Conservation (phyloP, 2,888 invertebrate species). For the Ochropleura leucogaster region DNA sequence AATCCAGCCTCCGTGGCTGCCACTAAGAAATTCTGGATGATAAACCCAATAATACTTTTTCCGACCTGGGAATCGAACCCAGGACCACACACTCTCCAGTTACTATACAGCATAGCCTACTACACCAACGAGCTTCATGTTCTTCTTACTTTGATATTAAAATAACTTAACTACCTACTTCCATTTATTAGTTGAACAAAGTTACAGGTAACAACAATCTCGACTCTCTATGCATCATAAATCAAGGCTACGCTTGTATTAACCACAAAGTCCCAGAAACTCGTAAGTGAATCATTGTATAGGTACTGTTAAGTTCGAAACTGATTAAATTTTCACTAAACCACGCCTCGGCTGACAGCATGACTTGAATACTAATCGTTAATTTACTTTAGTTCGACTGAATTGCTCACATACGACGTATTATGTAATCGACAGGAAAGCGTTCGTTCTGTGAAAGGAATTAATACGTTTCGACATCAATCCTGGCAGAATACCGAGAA, state of each 20-base stretch:
- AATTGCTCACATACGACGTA: conserved; percentile 17
- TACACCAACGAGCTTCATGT: no score
- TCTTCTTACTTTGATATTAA: not conserved
- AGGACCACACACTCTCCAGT: no score
- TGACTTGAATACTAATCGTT: conserved; percentile 46
- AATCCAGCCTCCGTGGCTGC: no score
- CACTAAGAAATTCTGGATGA: no score
- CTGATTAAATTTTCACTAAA: conserved; percentile 54
- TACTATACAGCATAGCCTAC: no score
- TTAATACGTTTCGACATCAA: conserved; percentile 22
- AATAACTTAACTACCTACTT: not conserved
- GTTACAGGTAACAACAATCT: conserved; percentile 1
- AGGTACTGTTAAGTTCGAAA: conserved; percentile 32
- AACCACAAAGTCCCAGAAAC: conserved; percentile 14
- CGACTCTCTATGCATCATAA: conserved; percentile 15
- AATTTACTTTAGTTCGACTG: conserved; percentile 39
- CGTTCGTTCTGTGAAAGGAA: conserved; percentile 37
- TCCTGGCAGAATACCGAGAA: conserved; percentile 40
- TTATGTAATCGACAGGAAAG: conserved; percentile 30
- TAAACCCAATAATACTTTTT: no score
- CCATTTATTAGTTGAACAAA: not conserved
- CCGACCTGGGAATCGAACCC: no score
- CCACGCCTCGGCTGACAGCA: conserved; percentile 14
- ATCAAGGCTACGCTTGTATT: conserved; percentile 6
- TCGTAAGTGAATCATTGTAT: conserved; percentile 23